Evolutionary conservation across 2,888 invertebrate species (phyloP).

Genomic region (Rutpela maculata): DNA sequence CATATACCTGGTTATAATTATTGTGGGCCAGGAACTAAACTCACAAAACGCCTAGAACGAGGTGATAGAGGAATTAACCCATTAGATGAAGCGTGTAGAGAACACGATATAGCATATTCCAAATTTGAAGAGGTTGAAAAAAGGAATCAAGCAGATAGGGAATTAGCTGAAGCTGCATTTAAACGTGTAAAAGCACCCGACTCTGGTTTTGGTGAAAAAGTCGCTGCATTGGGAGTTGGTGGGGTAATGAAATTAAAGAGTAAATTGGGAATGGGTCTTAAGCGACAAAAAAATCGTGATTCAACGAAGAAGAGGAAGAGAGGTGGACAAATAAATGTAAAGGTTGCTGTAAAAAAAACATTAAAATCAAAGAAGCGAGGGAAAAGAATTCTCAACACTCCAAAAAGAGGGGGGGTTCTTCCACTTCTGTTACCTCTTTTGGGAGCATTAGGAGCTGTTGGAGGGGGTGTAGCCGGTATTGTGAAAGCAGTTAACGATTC

Average conservation of each 20-base stretch:
- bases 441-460: too few species aligned
- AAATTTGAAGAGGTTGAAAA: constrained; percentile 48
- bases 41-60: constrained; percentile 59
- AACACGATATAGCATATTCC: constrained; percentile 67
- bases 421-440: too few species aligned
- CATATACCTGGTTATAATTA: constrained; percentile 56
- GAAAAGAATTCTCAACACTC: too few species aligned
- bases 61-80: constrained; percentile 67
- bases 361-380: too few species aligned
- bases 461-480: too few species aligned
- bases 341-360: not conserved
- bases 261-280: constrained; percentile 57
- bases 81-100: constrained; percentile 65
- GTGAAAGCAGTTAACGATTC: too few species aligned
- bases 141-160: constrained; percentile 60
- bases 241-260: constrained; percentile 62
- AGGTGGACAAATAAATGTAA: not conserved
- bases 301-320: not conserved
- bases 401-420: too few species aligned
- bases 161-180: constrained; percentile 61
- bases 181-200: constrained; percentile 58
- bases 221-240: constrained; percentile 56
- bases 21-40: constrained; percentile 60
- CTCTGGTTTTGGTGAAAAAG: constrained; percentile 58
- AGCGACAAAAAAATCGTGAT: not conserved